phyloP scores from a whole-genome alignment of 2,888 invertebrate species.

The Sepiola atlantica region DNA sequence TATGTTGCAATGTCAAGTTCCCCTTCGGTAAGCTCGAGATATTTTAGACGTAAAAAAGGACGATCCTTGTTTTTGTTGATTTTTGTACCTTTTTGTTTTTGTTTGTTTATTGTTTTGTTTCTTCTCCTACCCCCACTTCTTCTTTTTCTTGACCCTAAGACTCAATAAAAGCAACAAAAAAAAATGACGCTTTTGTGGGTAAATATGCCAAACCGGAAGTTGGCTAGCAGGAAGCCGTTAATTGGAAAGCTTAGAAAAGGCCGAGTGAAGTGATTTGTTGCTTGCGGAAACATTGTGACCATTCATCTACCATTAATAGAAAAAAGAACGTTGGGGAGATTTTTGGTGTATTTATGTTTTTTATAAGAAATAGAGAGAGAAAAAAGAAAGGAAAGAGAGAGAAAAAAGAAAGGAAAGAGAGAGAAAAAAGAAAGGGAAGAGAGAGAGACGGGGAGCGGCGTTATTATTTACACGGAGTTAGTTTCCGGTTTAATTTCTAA shows the following conservation, averaged over 20 bases:
- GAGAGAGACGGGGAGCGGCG: background rate
- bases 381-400: background rate
- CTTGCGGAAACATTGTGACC: background rate
- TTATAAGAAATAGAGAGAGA: too few species aligned
- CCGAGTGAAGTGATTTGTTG: background rate
- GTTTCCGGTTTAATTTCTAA: constrained; percentile 23
- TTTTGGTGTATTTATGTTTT: too few species aligned
- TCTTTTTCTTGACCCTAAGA: background rate
- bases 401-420: background rate
- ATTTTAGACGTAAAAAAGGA: too few species aligned
- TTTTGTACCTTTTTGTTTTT: too few species aligned
- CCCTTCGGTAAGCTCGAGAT: too few species aligned
- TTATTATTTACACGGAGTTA: background rate
- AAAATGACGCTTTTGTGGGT: background rate
- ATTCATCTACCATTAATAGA: constrained; percentile 9
- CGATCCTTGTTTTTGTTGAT: too few species aligned
- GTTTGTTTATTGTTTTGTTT: background rate
- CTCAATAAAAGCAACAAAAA: background rate
- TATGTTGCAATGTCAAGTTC: too few species aligned
- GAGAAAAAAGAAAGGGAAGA: background rate
- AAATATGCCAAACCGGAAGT: background rate
- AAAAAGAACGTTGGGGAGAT: background rate
- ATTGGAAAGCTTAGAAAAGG: background rate
- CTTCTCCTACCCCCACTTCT: background rate
- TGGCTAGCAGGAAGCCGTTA: background rate